Conservation (phyloP, 2,797 vertebrate genomes). For the Acanthurus lineatus region DNA sequence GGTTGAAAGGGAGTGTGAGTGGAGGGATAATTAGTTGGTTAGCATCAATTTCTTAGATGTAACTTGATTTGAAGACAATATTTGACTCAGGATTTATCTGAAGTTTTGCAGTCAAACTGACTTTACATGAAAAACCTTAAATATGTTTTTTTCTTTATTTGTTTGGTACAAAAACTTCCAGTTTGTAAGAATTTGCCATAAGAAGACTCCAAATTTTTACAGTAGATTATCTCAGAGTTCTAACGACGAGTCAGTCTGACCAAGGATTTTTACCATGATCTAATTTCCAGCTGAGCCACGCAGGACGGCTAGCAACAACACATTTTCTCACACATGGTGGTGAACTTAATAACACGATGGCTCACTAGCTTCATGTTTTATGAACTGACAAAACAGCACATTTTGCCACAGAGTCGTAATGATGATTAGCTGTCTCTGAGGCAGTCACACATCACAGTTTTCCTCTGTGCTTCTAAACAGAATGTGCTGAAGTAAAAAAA, state of each 20-base stretch:
- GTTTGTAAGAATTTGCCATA: conserved; percentile 35
- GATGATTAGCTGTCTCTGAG: conserved; percentile 47
- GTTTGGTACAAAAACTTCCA: conserved; percentile 22
- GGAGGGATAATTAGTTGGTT: too few species aligned
- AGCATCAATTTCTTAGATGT: background rate
- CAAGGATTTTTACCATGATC: conserved; percentile 52
- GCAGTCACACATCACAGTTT: conserved; percentile 32
- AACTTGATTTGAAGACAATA: conserved; percentile 4
- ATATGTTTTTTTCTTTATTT: conserved; percentile 25
- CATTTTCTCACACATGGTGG: conserved; percentile 63
- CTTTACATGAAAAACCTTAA: conserved; percentile 1
- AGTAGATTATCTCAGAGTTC: conserved; percentile 49
- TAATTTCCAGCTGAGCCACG: conserved; percentile 63
- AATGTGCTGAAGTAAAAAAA: conserved; percentile 14
- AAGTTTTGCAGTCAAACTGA: conserved; percentile 6
- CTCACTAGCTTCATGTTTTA: conserved; percentile 65
- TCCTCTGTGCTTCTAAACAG: conserved; percentile 30
- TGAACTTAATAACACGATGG: conserved; percentile 61
- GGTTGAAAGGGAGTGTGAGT: too few species aligned
- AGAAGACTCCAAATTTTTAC: conserved; percentile 38
- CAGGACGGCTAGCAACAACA: conserved; percentile 51
- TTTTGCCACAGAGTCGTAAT: conserved; percentile 57
- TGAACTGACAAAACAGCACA: conserved; percentile 59
- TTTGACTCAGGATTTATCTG: conserved; percentile 5
- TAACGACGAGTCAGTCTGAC: conserved; percentile 48